These are phyloP conservation scores for Acridotheres tristis DNA, from an alignment of 2,797 vertebrate species.

Conservation along the genomic window DNA sequence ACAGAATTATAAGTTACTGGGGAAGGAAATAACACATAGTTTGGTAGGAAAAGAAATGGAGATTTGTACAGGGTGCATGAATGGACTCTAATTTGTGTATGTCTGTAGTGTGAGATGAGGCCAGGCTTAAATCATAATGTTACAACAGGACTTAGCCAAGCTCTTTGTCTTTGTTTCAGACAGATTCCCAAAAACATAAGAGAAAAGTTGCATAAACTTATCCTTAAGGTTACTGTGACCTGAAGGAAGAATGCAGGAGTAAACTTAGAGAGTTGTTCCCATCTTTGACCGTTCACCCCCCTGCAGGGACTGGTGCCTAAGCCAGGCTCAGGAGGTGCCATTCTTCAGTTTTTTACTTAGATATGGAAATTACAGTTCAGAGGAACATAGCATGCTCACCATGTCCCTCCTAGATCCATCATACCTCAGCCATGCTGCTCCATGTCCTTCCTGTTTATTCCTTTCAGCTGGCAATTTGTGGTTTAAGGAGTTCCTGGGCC, in stretches of 20 bases:
- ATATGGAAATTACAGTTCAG: not conserved
- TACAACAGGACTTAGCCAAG: not conserved
- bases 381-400: not conserved
- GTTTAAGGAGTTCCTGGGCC: not conserved
- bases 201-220: not conserved
- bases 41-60: not conserved
- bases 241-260: not conserved
- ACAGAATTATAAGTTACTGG: not conserved
- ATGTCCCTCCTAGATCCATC: not conserved
- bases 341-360: not conserved
- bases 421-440: not conserved
- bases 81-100: not conserved
- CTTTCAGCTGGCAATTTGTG: not conserved
- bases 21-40: not conserved
- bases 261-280: not conserved
- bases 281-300: not conserved
- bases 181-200: not conserved
- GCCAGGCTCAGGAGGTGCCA: not conserved
- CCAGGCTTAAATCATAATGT: constrained; percentile 22
- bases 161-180: not conserved
- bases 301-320: not conserved
- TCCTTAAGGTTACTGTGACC: not conserved
- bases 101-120: not conserved
- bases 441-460: not conserved
- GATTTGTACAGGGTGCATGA: not conserved